Evolutionary conservation across 2,113 vertebrate species (phyloP).

Genomic region (Prunella fulvescens): DNA sequence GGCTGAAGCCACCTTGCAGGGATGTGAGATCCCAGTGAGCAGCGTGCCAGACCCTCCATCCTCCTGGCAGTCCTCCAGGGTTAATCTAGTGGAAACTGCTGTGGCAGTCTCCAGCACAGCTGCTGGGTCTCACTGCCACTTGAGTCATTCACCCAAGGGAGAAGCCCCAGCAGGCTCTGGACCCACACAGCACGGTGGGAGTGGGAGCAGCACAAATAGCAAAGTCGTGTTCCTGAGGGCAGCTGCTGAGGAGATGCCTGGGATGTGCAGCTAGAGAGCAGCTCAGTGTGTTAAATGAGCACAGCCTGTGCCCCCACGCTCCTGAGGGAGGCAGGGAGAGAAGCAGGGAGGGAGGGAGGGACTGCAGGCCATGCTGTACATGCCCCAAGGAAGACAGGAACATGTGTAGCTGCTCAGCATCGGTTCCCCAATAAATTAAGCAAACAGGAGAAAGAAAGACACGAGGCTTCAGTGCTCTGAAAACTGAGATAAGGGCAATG

Average conservation of each 20-base stretch:
- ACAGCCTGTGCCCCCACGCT: background rate
- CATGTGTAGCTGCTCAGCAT: background rate
- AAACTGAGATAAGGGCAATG: background rate
- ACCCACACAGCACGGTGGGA: rapidly evolving
- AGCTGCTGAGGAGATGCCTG: background rate
- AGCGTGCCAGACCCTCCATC: background rate
- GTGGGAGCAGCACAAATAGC: background rate
- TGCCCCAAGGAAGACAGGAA: background rate
- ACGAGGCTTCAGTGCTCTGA: background rate
- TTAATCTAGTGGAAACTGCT: background rate
- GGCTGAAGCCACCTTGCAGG: background rate
- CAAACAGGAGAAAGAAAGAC: background rate
- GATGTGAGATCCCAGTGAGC: background rate
- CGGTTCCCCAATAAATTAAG: background rate
- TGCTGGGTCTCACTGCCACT: background rate
- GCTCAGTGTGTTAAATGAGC: background rate
- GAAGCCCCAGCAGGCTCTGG: background rate
- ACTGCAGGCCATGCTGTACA: rapidly evolving
- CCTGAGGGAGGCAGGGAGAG: background rate
- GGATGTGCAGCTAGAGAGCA: background rate
- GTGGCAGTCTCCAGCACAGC: background rate
- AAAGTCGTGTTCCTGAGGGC: background rate
- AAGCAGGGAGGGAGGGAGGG: background rate
- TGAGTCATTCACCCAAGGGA: background rate
- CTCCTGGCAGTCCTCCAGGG: background rate